These are phyloP conservation scores for Boulengerochromis microlepis DNA, from an alignment of 2,113 vertebrate genomes.

Conservation along the genomic window DNA sequence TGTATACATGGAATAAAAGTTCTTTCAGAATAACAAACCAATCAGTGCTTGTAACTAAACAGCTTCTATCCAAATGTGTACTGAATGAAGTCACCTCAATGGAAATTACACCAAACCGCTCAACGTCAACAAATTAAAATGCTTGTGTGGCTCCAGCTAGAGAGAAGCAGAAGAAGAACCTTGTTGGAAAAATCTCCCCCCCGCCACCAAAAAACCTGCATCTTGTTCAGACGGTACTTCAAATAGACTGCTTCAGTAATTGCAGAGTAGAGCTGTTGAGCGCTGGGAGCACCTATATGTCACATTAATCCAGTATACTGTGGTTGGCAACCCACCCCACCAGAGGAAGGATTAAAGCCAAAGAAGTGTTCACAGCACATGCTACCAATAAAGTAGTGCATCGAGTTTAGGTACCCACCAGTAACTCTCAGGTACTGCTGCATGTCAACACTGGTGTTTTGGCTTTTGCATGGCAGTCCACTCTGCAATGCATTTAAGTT, in stretches of 20 bases:
- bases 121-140: conserved; percentile 36
- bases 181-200: not conserved
- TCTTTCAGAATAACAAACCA: conserved; percentile 42
- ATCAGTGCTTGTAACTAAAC: conserved; percentile 13
- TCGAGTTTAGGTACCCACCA: conserved; percentile 3
- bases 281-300: conserved; percentile 7
- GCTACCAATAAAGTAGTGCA: conserved; percentile 8
- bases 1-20: conserved; percentile 26
- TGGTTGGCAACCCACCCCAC: not conserved
- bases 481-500: conserved; percentile 13
- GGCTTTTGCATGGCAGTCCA: conserved; percentile 2
- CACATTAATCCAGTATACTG: conserved; percentile 32
- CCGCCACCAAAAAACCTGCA: not conserved
- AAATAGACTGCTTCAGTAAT: conserved; percentile 5
- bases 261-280: not conserved
- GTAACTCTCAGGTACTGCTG: not conserved
- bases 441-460: conserved; percentile 26
- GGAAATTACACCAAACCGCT: conserved; percentile 25
- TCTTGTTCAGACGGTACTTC: not conserved
- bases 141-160: not conserved
- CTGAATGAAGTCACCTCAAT: conserved; percentile 41
- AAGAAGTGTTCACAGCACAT: conserved; percentile 34
- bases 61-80: conserved; percentile 3
- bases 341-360: not conserved
- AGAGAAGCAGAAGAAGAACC: not conserved